A percentile compares a stretch with the other conserved stretches of the same genome.
Evolutionary conservation across 2,797 vertebrate species (phyloP).

Genomic region (Catamblyrhynchus diadema): DNA sequence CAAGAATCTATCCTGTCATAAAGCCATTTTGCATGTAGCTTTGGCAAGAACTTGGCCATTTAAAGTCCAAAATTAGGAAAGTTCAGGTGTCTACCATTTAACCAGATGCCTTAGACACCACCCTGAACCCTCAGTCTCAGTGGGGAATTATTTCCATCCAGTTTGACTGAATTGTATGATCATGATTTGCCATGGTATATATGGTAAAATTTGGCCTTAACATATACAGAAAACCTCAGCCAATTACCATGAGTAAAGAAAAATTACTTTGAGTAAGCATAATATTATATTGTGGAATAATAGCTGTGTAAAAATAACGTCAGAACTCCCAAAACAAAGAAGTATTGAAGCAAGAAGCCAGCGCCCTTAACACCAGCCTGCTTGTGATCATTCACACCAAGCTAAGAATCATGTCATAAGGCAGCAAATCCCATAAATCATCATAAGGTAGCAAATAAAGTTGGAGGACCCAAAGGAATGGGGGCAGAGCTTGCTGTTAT

Average conservation of each 20-base stretch:
- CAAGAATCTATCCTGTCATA: background rate
- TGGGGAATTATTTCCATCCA: background rate
- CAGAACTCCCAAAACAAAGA: background rate
- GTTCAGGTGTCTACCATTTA: background rate
- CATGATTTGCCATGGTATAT: background rate
- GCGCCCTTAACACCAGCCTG: background rate
- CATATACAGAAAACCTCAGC: background rate
- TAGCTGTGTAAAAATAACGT: background rate
- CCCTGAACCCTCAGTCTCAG: background rate
- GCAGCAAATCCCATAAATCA: background rate
- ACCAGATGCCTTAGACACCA: background rate
- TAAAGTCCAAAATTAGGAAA: background rate
- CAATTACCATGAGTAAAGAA: background rate
- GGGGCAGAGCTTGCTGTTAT: background rate
- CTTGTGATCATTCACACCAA: background rate
- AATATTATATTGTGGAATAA: background rate
- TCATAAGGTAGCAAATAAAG: background rate
- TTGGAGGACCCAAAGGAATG: background rate
- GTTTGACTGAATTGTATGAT: background rate
- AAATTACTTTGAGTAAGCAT: background rate
- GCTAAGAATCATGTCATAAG: background rate
- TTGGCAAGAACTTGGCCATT: background rate
- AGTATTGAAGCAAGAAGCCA: background rate
- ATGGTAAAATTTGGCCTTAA: background rate
- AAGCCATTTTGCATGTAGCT: background rate